Percentiles rank a stretch among this genome's conserved stretches.
phyloP scores from a whole-genome alignment of 2,113 vertebrate species.

The Todiramphus chloris region DNA sequence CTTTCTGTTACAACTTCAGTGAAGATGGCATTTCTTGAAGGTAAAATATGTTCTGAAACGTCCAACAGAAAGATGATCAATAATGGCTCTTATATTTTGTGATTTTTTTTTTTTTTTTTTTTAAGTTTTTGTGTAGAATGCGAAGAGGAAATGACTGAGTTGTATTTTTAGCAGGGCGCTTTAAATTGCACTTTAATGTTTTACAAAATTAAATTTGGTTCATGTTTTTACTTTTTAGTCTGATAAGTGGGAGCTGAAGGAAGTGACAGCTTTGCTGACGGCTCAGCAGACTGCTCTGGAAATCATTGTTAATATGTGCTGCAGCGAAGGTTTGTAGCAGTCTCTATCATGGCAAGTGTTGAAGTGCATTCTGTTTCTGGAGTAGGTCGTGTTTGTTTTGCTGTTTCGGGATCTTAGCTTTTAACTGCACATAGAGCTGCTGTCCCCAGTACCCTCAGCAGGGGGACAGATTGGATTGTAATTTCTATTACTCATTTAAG shows the following conservation, averaged over 20 bases:
- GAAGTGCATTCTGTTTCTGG: not conserved
- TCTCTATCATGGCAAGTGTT: not conserved
- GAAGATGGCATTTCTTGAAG: not conserved
- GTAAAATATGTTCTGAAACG: not conserved
- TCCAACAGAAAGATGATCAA: not conserved
- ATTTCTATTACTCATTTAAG: not conserved
- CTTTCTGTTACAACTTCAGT: not conserved
- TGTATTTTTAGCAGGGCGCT: not conserved
- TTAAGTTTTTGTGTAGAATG: not conserved
- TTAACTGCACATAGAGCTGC: not conserved
- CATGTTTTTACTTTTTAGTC: slow-evolving; percentile 71
- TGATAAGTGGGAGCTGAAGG: slow-evolving; percentile 86
- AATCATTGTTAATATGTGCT: slow-evolving; percentile 98
- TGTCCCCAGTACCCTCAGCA: not conserved
- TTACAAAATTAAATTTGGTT: not conserved
- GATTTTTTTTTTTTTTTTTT: not conserved
- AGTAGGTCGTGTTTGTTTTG: not conserved
- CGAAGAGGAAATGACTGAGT: not conserved
- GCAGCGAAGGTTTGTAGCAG: slow-evolving; percentile 86
- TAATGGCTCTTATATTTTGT: not conserved
- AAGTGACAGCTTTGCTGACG: slow-evolving; percentile 85
- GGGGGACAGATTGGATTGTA: not conserved
- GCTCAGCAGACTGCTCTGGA: slow-evolving; percentile 97
- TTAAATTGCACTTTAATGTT: not conserved
- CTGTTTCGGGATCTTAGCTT: not conserved